Percentiles rank a stretch among this genome's conserved stretches.
These are phyloP conservation scores for Tineola bisselliella DNA, from an alignment of 2,888 invertebrate genomes.

Conservation along the genomic window DNA sequence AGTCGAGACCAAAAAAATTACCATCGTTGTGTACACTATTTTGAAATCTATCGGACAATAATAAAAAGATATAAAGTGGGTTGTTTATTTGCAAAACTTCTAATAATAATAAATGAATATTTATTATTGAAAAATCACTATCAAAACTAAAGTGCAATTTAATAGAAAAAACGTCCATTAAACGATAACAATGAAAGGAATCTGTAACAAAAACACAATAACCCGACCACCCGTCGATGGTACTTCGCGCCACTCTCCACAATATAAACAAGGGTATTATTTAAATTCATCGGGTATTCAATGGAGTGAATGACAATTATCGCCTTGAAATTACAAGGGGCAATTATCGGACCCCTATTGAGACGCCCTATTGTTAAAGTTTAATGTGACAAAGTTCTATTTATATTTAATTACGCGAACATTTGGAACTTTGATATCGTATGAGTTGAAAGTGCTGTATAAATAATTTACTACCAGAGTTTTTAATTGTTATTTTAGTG, in stretches of 20 bases:
- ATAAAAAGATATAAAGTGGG: too few species aligned
- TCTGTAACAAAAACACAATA: not conserved
- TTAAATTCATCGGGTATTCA: constrained; percentile 34
- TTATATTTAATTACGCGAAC: not conserved
- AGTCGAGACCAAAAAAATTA: too few species aligned
- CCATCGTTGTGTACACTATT: too few species aligned
- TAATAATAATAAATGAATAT: not conserved
- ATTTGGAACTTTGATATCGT: not conserved
- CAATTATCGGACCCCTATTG: constrained; percentile 46
- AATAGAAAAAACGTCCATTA: not conserved
- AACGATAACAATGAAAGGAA: not conserved
- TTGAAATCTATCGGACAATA: too few species aligned
- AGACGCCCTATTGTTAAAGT: constrained; percentile 29
- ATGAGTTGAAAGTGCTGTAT: not conserved
- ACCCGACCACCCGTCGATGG: constrained; percentile 9
- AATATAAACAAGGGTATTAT: constrained; percentile 49
- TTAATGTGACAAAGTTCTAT: not conserved
- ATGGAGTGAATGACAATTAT: constrained; percentile 33
- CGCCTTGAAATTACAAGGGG: constrained; percentile 40
- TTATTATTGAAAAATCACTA: not conserved
- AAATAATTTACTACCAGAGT: not conserved
- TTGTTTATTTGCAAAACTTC: too few species aligned
- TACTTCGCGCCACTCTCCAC: constrained; percentile 32
- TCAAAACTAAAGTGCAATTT: not conserved
- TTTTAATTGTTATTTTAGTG: not conserved